Evolutionary conservation across 1,140 invertebrate species (phyloP).

Genomic region (Drosophila carrolli): DNA sequence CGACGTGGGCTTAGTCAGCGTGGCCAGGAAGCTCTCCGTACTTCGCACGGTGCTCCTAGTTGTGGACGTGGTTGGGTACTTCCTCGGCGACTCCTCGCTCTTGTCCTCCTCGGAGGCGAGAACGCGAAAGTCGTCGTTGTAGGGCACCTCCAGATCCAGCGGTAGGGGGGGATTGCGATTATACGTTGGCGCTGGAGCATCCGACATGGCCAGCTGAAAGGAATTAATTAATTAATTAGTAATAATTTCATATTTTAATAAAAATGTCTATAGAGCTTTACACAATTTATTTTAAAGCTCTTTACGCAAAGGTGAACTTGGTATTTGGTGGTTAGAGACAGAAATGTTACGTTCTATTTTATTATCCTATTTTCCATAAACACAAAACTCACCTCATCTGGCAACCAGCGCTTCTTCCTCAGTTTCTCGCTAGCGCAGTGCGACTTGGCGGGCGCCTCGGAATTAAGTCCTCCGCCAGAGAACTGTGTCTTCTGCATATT

Average conservation of each 20-base stretch:
- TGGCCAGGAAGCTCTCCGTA: slow-evolving; percentile 71
- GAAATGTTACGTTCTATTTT: too few species aligned
- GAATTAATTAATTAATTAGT: slow-evolving; percentile 22
- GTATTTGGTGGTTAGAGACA: too few species aligned
- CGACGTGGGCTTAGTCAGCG: slow-evolving; percentile 69
- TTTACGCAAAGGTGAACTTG: too few species aligned
- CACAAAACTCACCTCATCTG: slow-evolving; percentile 79
- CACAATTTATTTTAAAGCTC: too few species aligned
- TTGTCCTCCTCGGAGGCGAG: slow-evolving; percentile 75
- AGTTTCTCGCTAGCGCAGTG: slow-evolving; percentile 83
- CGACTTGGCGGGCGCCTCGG: slow-evolving; percentile 52
- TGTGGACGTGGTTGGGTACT: slow-evolving; percentile 43
- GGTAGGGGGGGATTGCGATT: slow-evolving; percentile 87
- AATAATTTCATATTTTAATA: not conserved
- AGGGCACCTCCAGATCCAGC: slow-evolving; percentile 87
- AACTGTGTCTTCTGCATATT: slow-evolving; percentile 85
- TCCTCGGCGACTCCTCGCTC: slow-evolving; percentile 49
- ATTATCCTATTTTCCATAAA: too few species aligned
- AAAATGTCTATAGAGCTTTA: too few species aligned
- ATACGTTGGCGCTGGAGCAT: slow-evolving; percentile 82
- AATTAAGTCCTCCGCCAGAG: slow-evolving; percentile 47
- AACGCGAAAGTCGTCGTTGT: slow-evolving; percentile 86
- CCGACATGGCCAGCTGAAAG: slow-evolving; percentile 77
- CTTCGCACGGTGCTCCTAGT: slow-evolving; percentile 61
- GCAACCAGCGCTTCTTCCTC: slow-evolving; percentile 84